A percentile compares a stretch with the other conserved stretches of the same genome.
Evolutionary conservation across 2,888 invertebrate genomes (phyloP).

Genomic region (Rhagophthalmus giganteus): DNA sequence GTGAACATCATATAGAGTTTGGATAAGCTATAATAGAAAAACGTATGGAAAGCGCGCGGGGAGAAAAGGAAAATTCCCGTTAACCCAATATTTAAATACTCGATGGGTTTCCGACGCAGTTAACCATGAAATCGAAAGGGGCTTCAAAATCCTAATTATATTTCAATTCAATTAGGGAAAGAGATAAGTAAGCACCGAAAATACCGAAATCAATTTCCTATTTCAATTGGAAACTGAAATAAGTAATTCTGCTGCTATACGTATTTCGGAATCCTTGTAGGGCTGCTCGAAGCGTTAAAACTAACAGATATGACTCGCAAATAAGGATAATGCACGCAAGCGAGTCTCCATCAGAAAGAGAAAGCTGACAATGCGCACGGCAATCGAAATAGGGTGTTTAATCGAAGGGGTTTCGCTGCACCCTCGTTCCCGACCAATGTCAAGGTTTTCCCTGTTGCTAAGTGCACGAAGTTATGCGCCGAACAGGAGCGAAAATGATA

Average conservation of each 20-base stretch:
- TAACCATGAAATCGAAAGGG: slow-evolving; percentile 38
- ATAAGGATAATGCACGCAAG: too few relatives aligned
- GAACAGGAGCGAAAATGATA: background rate
- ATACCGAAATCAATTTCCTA: slow-evolving; percentile 31
- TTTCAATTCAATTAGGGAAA: slow-evolving; percentile 36
- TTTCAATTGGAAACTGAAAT: slow-evolving; percentile 16
- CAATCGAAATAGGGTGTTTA: slow-evolving; percentile 1
- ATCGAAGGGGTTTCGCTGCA: slow-evolving; percentile 7
- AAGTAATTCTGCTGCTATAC: slow-evolving; percentile 3
- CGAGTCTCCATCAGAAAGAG: background rate
- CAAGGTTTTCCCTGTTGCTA: slow-evolving; percentile 10
- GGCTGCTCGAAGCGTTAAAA: background rate
- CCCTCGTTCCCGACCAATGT: slow-evolving; percentile 3
- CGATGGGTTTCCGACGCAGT: slow-evolving; percentile 35
- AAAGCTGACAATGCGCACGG: slow-evolving; percentile 8
- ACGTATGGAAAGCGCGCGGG: background rate
- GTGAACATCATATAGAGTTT: too few relatives aligned
- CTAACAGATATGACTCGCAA: background rate
- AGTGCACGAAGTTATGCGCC: slow-evolving; percentile 1
- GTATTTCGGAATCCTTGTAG: background rate
- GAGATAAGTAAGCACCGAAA: slow-evolving; percentile 21
- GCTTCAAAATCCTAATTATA: slow-evolving; percentile 42
- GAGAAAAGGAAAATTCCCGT: slow-evolving; percentile 25
- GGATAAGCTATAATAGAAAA: too few relatives aligned
- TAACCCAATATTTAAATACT: slow-evolving; percentile 36